phyloP scores from a whole-genome alignment of 2,888 invertebrate genomes.

The Lobophora halterata region DNA sequence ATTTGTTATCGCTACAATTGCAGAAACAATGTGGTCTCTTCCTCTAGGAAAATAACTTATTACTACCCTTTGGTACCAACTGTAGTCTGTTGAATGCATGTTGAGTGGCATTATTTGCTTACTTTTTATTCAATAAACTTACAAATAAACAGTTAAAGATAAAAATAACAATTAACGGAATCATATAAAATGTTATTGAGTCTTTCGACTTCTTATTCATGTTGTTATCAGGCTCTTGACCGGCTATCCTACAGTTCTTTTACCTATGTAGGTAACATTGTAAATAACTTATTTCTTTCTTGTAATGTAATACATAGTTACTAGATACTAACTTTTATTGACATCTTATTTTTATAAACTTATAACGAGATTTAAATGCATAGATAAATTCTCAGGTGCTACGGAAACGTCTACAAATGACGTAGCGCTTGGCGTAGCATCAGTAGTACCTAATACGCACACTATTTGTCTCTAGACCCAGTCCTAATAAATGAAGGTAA shows the following conservation, averaged over 20 bases:
- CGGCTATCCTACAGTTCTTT: constrained; percentile 65
- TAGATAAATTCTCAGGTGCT: no score
- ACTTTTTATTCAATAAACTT: constrained; percentile 35
- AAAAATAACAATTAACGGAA: constrained; percentile 66
- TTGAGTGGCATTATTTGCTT: constrained; percentile 33
- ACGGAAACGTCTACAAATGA: no score
- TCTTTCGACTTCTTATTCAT: constrained; percentile 60
- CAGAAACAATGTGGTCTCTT: no score
- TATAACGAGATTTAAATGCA: no score
- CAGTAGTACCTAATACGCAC: no score
- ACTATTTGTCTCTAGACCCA: no score
- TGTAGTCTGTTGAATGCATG: no score
- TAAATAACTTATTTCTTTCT: constrained; percentile 16
- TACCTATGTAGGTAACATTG: constrained; percentile 55
- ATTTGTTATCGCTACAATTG: constrained; percentile 14
- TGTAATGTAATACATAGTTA: no score
- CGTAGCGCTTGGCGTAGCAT: no score
- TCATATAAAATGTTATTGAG: constrained; percentile 52
- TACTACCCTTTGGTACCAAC: not conserved
- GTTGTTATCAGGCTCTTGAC: constrained; percentile 62
- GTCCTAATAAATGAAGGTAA: no score
- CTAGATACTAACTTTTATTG: no score
- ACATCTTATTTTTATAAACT: no score
- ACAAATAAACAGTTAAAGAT: constrained; percentile 42
- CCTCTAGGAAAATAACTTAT: constrained; percentile 1